phyloP scores from a whole-genome alignment of 2,797 vertebrate genomes.

The Anableps anableps region DNA sequence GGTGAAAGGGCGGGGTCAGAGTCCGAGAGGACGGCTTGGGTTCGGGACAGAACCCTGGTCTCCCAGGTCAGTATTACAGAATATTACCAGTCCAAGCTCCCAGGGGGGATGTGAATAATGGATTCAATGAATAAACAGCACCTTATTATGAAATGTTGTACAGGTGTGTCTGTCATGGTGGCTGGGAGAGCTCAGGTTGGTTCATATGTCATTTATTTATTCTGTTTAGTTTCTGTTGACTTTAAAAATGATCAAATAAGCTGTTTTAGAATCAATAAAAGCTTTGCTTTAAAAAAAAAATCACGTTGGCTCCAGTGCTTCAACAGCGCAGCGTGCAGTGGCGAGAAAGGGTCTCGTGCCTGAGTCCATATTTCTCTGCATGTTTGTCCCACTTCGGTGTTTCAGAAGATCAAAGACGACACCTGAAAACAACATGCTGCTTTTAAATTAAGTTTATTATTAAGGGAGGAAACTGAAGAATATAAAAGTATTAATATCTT shows the following conservation, averaged over 20 bases:
- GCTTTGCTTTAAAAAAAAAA: neutral
- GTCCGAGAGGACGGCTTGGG: constrained; percentile 1
- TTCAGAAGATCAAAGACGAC: no score
- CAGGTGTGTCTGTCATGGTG: constrained; percentile 40
- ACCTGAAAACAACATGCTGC: no score
- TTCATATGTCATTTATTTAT: neutral
- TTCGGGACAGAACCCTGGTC: constrained; percentile 18
- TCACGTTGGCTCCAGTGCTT: neutral
- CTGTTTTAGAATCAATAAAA: neutral
- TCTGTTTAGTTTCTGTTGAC: neutral
- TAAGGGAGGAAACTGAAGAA: no score
- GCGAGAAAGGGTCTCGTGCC: no score
- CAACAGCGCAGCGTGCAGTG: neutral
- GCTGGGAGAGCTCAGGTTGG: neutral
- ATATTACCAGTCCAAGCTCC: constrained; percentile 57
- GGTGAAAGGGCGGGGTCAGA: constrained; percentile 34
- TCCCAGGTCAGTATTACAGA: constrained; percentile 73
- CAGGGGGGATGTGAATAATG: constrained; percentile 72
- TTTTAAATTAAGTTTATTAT: no score
- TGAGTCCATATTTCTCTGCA: no score
- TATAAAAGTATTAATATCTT: no score
- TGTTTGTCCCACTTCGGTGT: no score
- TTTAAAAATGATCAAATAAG: constrained; percentile 2
- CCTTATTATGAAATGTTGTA: constrained; percentile 71
- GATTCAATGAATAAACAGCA: constrained; percentile 80